A percentile compares a stretch with the other conserved stretches of the same genome.
Evolutionary conservation across 2,888 invertebrate species (phyloP).

Genomic region (Parnassius apollo): DNA sequence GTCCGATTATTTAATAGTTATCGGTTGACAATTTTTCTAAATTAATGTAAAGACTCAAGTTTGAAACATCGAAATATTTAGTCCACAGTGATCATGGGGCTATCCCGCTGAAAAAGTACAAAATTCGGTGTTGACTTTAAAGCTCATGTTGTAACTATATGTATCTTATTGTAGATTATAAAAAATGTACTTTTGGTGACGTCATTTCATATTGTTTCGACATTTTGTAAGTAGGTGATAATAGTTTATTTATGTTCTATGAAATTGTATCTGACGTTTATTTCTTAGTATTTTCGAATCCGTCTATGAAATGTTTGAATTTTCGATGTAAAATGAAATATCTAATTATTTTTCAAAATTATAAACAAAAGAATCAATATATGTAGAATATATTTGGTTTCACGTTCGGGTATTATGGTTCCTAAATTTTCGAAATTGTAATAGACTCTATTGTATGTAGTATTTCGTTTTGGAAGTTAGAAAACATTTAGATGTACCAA

Average conservation of each 20-base stretch:
- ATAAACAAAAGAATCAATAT: constrained; percentile 64
- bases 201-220: constrained; percentile 63
- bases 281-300: constrained; percentile 73
- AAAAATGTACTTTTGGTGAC: constrained; percentile 67
- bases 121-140: constrained; percentile 78
- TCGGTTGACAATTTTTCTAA: constrained; percentile 78
- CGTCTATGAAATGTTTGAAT: constrained; percentile 78
- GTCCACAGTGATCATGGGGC: constrained; percentile 77
- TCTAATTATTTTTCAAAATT: constrained; percentile 77
- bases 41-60: constrained; percentile 74
- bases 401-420: constrained; percentile 81
- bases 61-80: constrained; percentile 78
- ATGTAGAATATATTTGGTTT: constrained; percentile 74
- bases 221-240: constrained; percentile 64
- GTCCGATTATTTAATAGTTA: constrained; percentile 63
- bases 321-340: constrained; percentile 66
- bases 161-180: constrained; percentile 50
- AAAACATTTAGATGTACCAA: constrained; percentile 77
- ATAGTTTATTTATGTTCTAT: constrained; percentile 72
- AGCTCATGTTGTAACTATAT: constrained; percentile 74
- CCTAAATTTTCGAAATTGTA: constrained; percentile 82
- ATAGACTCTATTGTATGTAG: constrained; percentile 80
- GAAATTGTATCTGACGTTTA: constrained; percentile 62
- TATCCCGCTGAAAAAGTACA: constrained; percentile 77
- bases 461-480: constrained; percentile 76